Conservation (phyloP, 2,113 vertebrate species). For the Patagioenas fasciata region DNA sequence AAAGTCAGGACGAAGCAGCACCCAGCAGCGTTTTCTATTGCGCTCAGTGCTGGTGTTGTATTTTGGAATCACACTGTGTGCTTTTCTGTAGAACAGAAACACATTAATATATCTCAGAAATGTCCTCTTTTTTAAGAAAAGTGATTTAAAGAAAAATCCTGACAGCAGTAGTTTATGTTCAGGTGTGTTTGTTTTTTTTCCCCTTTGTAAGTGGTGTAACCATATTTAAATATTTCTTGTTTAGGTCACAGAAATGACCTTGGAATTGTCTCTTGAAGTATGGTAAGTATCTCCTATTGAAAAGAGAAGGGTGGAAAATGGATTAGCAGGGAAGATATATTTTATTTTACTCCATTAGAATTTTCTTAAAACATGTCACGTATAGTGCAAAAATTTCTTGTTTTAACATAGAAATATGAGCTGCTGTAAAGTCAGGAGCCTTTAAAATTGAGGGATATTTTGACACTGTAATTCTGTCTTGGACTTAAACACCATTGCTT, state of each 20-base stretch:
- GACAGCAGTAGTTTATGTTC: neutral
- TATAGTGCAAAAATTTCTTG: neutral
- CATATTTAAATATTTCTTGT: neutral
- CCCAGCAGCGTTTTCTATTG: neutral
- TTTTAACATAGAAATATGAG: neutral
- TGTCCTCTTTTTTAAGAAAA: neutral
- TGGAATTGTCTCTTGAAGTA: slow-evolving; percentile 90
- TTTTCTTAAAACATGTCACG: neutral
- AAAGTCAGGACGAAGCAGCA: neutral
- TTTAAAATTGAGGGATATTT: neutral
- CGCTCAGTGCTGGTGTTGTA: neutral
- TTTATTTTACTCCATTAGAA: neutral
- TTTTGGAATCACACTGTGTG: neutral
- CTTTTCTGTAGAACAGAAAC: neutral
- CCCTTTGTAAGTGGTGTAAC: neutral
- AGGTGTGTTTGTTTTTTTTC: neutral
- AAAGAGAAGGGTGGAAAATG: neutral
- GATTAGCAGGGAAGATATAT: neutral
- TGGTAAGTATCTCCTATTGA: slow-evolving; percentile 81
- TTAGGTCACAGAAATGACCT: slow-evolving; percentile 90
- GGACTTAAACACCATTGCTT: neutral
- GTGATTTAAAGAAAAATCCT: neutral
- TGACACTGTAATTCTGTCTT: neutral
- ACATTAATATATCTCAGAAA: neutral
- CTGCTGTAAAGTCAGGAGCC: neutral